These are phyloP conservation scores for Drosophila vallismaia DNA, from an alignment of 2,888 invertebrate species.

Conservation along the genomic window DNA sequence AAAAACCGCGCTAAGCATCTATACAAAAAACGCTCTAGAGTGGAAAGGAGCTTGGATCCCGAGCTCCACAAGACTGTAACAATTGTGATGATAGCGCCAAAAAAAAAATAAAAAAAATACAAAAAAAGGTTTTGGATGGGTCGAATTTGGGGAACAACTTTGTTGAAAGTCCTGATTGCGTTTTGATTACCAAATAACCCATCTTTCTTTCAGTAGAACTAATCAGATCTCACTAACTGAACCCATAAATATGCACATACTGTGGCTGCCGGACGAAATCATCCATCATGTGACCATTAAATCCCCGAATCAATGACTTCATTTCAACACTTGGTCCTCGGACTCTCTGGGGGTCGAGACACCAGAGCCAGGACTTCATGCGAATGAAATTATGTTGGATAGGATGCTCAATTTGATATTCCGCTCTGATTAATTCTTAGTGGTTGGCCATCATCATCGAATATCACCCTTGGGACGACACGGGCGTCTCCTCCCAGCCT, in stretches of 20 bases:
- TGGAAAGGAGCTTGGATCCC: conserved; percentile 8
- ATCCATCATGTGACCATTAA: conserved; percentile 44
- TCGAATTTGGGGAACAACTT: conserved; percentile 13
- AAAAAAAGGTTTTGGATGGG: not conserved
- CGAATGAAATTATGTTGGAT: conserved; percentile 46
- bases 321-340: conserved; percentile 31
- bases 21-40: conserved; percentile 35
- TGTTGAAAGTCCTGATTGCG: not conserved
- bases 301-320: conserved; percentile 15
- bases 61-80: conserved; percentile 21
- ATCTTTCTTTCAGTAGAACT: not conserved
- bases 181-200: not conserved
- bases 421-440: conserved; percentile 46
- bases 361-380: conserved; percentile 7
- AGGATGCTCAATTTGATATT: conserved; percentile 47
- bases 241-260: conserved; percentile 5
- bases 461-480: conserved; percentile 45
- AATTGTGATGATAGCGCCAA: conserved; percentile 52
- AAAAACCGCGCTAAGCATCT: conserved; percentile 66
- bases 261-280: conserved; percentile 7
- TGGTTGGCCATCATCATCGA: conserved; percentile 45
- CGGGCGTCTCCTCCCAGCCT: not conserved
- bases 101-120: conserved; percentile 27
- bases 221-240: not conserved
- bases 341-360: conserved; percentile 19